phyloP scores from a whole-genome alignment of 2,888 invertebrate species.

The Galerucella nymphaeae region DNA sequence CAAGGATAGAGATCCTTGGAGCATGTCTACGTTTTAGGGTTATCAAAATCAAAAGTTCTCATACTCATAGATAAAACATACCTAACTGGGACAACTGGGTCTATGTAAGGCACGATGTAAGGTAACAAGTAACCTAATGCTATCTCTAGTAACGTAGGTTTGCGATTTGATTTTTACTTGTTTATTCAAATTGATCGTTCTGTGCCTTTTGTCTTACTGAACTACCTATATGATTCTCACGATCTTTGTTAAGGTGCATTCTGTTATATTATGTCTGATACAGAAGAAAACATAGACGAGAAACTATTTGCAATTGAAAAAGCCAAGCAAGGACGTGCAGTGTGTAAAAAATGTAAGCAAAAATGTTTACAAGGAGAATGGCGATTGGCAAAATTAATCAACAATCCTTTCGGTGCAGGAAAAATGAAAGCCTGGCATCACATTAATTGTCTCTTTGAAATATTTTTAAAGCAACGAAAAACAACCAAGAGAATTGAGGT shows the following conservation, averaged over 20 bases:
- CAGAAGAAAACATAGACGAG: slow-evolving; percentile 59
- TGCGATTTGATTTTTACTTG: too few species aligned
- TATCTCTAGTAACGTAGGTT: too few species aligned
- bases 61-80: too few species aligned
- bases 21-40: too few species aligned
- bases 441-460: slow-evolving; percentile 78
- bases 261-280: slow-evolving; percentile 59
- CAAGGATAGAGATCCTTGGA: too few species aligned
- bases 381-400: slow-evolving; percentile 80
- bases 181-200: too few species aligned
- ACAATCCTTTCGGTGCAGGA: slow-evolving; percentile 80
- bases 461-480: slow-evolving; percentile 67
- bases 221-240: background rate
- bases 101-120: too few species aligned
- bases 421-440: slow-evolving; percentile 90
- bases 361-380: slow-evolving; percentile 79
- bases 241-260: background rate
- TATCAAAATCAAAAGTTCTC: too few species aligned
- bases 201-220: too few species aligned
- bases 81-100: too few species aligned
- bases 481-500: slow-evolving; percentile 85
- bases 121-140: too few species aligned
- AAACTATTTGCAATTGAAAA: slow-evolving; percentile 79
- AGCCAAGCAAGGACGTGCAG: slow-evolving; percentile 83
- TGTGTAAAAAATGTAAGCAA: slow-evolving; percentile 88